Base-by-base conservation (phyloP, 2,797 vertebrate genomes). In the Glyptemys insculpta region DNA sequence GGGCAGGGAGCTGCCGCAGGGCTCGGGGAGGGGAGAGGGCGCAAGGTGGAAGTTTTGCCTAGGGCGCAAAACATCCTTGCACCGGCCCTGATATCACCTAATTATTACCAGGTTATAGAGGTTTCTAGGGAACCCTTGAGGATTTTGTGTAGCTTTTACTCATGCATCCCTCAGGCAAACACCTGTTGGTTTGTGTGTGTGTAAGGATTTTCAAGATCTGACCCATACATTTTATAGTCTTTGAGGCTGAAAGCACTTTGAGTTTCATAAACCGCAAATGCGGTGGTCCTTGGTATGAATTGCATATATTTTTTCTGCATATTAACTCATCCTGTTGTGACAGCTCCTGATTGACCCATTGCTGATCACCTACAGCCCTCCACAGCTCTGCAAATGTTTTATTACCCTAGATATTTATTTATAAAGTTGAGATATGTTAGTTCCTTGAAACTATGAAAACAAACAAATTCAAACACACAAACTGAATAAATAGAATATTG, bases 91-190 rank as follows among this genome's bases (percentile, higher is more conserved):
- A 44, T 44, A 44, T 44, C 3, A 0, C 68, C 23, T 88, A 86
- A 72, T 95, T 85, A 41, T 86, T 92, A 52, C 52, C 62, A 87
- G 78, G 27, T 62, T 68, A 54, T 83, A 57, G n/a, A 50, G 19
- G 25, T 74, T 83, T 21, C 54, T 44, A 62, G 23, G 81, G 78
- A 82, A 92, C 83, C 72, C 21, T 57, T 1, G 2, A 34, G 34
- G 11, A 7, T 83, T 53, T 80, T 92, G 6, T 3, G 14, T 85
- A 72, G 41, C 37, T 47, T 94, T 31, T 83, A 10, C 47, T 83
- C 1, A 0, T 85, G 41, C 14, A 8, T 83, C 93, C 85, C 86
- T 50, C 56, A 91, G 23, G 10, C 5, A 2, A 9, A 2, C 9
- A 29, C 31, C 12, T 1, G 3, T 31, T 4, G 1, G n/a, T 62